Conservation (phyloP, 2,888 invertebrate species). For the Lepidocyrtoides sp. region DNA sequence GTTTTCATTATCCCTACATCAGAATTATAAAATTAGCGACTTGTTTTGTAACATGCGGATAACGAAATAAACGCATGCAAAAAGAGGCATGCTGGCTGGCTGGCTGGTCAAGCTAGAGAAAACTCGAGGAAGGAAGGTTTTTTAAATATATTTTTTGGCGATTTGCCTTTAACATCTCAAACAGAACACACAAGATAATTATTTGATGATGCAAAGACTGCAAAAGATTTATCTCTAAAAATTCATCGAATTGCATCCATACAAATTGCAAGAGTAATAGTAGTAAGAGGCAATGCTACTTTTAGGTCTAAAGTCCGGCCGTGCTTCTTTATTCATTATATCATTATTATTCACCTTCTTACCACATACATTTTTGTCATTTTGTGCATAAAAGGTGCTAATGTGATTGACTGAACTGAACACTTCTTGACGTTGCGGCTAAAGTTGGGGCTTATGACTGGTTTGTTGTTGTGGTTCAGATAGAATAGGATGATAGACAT, state of each 20-base stretch:
- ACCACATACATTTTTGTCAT: neutral
- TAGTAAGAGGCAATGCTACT: too few relatives aligned
- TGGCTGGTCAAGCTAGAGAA: neutral
- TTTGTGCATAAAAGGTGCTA: conserved; percentile 43
- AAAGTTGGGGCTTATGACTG: too few relatives aligned
- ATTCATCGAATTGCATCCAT: neutral
- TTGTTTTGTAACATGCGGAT: neutral
- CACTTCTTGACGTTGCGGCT: neutral
- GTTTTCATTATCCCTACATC: neutral
- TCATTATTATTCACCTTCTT: neutral
- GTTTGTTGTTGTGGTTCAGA: too few relatives aligned
- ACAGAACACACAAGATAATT: neutral
- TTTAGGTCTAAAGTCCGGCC: neutral
- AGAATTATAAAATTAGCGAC: neutral
- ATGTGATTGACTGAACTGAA: conserved; percentile 45
- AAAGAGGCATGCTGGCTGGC: neutral
- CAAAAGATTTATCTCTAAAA: neutral
- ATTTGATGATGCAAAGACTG: neutral
- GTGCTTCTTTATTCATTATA: neutral
- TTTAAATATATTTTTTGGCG: conserved; percentile 59
- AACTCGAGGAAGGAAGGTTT: conserved; percentile 47
- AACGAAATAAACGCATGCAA: neutral
- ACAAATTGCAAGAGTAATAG: too few relatives aligned
- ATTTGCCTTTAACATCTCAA: conserved; percentile 36
- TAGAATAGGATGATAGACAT: conserved; percentile 61